A percentile compares a stretch with the other conserved stretches of the same genome.
Conservation (phyloP, 2,888 invertebrate genomes). For the Agrotis ipsilon region DNA sequence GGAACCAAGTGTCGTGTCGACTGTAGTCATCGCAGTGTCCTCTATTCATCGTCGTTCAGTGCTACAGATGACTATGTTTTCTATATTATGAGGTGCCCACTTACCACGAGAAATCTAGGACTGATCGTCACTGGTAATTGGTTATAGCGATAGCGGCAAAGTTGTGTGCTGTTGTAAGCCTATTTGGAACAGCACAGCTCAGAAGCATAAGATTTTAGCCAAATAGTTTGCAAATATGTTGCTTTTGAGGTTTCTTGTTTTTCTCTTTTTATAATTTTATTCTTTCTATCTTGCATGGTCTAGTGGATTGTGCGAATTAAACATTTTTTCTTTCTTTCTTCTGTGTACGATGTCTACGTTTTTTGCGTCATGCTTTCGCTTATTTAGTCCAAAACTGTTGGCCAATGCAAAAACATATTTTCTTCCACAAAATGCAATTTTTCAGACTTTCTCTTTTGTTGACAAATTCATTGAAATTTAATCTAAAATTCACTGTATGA, state of each 20-base stretch:
- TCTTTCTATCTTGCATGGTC: no score
- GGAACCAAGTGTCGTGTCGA: constrained; percentile 80
- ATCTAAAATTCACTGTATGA: neutral
- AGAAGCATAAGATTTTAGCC: no score
- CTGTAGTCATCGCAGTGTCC: constrained; percentile 76
- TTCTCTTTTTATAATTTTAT: no score
- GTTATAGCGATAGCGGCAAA: constrained; percentile 8
- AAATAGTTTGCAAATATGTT: no score
- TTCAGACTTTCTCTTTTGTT: constrained; percentile 16
- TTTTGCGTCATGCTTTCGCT: constrained; percentile 20
- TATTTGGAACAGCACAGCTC: no score
- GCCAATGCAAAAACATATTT: neutral
- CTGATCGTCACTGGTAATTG: constrained; percentile 22
- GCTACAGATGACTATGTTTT: constrained; percentile 35
- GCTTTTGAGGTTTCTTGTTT: no score
- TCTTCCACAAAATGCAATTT: constrained; percentile 3
- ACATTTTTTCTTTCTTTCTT: neutral
- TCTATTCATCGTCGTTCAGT: constrained; percentile 63
- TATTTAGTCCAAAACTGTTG: constrained; percentile 10
- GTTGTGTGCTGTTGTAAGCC: neutral
- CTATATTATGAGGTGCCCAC: constrained; percentile 5
- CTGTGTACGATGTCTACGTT: neutral
- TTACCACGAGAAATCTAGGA: constrained; percentile 40
- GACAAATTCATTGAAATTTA: constrained; percentile 10
- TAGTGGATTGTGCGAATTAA: no score